phyloP scores from a whole-genome alignment of 2,888 invertebrate species.

The Nomada ferruginata region DNA sequence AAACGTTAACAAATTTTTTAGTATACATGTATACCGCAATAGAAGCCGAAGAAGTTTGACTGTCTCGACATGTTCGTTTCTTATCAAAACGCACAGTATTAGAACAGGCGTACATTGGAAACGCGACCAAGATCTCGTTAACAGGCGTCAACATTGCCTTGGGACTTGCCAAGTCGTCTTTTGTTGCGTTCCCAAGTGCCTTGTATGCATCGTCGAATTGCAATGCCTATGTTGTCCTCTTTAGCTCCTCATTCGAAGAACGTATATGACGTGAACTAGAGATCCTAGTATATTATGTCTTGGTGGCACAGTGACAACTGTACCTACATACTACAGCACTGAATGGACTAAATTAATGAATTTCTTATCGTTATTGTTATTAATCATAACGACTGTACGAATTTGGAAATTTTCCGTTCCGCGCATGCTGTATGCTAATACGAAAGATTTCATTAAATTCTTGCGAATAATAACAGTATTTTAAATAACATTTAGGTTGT shows the following conservation, averaged over 20 bases:
- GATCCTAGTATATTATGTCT: too few relatives aligned
- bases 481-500: too few relatives aligned
- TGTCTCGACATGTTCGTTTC: neutral
- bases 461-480: too few relatives aligned
- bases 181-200: conserved; percentile 38
- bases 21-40: neutral
- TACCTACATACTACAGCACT: too few relatives aligned
- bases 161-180: conserved; percentile 45
- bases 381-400: too few relatives aligned
- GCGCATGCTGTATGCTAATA: too few relatives aligned
- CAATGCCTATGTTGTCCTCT: conserved; percentile 3
- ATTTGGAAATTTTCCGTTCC: too few relatives aligned
- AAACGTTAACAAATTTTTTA: neutral
- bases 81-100: neutral
- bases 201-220: conserved; percentile 26
- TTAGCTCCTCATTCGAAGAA: neutral
- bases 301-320: too few relatives aligned
- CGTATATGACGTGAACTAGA: neutral
- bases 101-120: conserved; percentile 7
- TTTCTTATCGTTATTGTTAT: too few relatives aligned
- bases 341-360: too few relatives aligned
- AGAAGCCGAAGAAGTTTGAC: neutral
- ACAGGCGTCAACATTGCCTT: conserved; percentile 30
- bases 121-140: conserved; percentile 24
- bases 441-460: too few relatives aligned